Conservation (phyloP, 2,888 invertebrate genomes). For the Oscheius onirici region DNA sequence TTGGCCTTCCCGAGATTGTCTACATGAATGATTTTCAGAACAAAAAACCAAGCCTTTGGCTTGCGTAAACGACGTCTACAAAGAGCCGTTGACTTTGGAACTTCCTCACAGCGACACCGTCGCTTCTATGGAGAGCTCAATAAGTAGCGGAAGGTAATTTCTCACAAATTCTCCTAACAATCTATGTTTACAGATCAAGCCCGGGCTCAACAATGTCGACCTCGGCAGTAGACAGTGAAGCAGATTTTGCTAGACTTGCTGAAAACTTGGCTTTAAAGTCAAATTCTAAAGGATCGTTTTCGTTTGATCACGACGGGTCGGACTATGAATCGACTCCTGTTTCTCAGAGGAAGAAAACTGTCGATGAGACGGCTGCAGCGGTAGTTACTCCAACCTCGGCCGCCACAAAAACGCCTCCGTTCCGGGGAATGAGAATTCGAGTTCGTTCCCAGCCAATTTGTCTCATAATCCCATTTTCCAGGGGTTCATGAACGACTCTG, state of each 20-base stretch:
- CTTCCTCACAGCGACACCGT: constrained; percentile 77
- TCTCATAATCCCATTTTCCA: constrained; percentile 26
- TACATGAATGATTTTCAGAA: too few species aligned
- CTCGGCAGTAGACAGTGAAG: constrained; percentile 70
- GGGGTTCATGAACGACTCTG: constrained; percentile 62
- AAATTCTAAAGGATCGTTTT: constrained; percentile 63
- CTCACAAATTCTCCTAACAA: not conserved
- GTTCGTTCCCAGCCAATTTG: not conserved
- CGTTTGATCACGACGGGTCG: constrained; percentile 59
- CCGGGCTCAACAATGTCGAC: constrained; percentile 64
- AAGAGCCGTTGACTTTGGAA: constrained; percentile 88
- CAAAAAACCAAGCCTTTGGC: constrained; percentile 62
- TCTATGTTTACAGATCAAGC: constrained; percentile 37
- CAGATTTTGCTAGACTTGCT: constrained; percentile 70
- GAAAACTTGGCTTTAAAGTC: constrained; percentile 71
- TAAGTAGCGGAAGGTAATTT: constrained; percentile 62
- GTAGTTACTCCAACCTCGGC: constrained; percentile 39
- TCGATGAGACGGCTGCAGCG: not conserved
- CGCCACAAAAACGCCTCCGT: constrained; percentile 48
- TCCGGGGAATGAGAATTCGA: constrained; percentile 49
- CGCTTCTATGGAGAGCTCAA: constrained; percentile 63
- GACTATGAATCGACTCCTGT: constrained; percentile 58
- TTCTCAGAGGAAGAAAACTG: constrained; percentile 43
- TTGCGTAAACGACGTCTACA: constrained; percentile 79
- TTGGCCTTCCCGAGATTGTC: not conserved